A percentile compares a stretch with the other conserved stretches of the same genome.
These are phyloP conservation scores for Conus canariensis DNA, from an alignment of 2,888 invertebrate species.

Conservation along the genomic window DNA sequence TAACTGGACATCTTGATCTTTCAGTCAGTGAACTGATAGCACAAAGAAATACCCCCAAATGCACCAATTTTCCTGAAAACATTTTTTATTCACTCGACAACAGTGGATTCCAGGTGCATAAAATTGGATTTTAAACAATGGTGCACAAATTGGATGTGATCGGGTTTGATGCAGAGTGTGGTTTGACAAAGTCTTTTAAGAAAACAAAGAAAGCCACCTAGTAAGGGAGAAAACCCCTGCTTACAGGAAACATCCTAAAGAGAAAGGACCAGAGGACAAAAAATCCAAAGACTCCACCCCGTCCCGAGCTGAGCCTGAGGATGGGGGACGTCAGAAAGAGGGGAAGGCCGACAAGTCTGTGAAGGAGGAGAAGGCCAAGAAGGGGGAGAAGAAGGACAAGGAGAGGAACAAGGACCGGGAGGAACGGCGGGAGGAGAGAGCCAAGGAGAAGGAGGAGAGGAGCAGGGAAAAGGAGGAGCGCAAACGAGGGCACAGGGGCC, in stretches of 20 bases:
- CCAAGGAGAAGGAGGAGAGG: slow-evolving; percentile 49
- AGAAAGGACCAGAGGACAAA: slow-evolving; percentile 48
- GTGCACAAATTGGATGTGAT: no score
- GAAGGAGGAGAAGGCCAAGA: slow-evolving; percentile 51
- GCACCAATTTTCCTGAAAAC: no score
- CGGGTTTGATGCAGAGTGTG: no score
- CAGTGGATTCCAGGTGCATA: no score
- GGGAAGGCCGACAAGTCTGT: slow-evolving; percentile 42
- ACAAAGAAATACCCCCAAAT: no score
- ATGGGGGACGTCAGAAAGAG: slow-evolving; percentile 16
- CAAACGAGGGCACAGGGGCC: slow-evolving; percentile 53
- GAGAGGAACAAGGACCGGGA: slow-evolving; percentile 49
- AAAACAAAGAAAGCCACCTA: no score
- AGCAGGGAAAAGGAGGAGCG: slow-evolving; percentile 49
- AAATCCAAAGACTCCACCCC: slow-evolving; percentile 47
- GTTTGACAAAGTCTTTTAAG: no score
- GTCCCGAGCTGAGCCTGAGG: background rate
- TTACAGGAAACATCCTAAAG: slow-evolving; percentile 31
- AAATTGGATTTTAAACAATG: no score
- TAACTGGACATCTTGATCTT: no score
- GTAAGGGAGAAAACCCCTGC: background rate
- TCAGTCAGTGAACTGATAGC: no score
- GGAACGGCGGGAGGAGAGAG: slow-evolving; percentile 47
- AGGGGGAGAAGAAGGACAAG: slow-evolving; percentile 51
- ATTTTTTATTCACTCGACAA: no score